These are phyloP conservation scores for Oikopleura vanhoeffeni DNA, from an alignment of 23 tunicate species.

Conservation along the genomic window DNA sequence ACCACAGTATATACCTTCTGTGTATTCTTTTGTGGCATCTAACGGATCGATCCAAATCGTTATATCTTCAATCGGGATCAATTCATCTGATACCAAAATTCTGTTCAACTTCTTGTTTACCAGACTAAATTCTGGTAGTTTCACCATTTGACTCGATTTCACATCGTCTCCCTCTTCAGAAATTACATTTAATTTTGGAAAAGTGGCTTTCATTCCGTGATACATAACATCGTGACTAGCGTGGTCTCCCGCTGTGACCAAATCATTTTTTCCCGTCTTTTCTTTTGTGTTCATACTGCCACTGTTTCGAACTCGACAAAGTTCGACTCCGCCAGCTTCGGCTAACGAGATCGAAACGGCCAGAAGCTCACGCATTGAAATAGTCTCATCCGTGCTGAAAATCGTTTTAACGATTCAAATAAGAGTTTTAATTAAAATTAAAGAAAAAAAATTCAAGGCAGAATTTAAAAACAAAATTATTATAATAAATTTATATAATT, in stretches of 20 bases:
- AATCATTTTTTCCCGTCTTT: constrained; percentile 20
- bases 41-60: background rate
- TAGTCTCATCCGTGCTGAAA: no score
- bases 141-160: background rate
- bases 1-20: no score
- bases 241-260: constrained; percentile 51
- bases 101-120: background rate
- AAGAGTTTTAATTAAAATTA: no score
- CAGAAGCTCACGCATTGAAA: constrained; percentile 31
- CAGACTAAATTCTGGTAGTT: background rate
- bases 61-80: background rate
- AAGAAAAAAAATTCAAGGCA: no score
- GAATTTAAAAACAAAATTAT: no score
- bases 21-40: background rate
- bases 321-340: constrained; percentile 37
- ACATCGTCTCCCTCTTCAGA: constrained; percentile 60
- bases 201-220: constrained; percentile 19
- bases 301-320: background rate
- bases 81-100: background rate
- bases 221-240: constrained; percentile 38
- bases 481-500: no score
- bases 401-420: no score
- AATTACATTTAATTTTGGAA: constrained; percentile 30
- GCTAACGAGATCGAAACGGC: constrained; percentile 52
- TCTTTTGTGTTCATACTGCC: background rate